Evolutionary conservation across 1,140 invertebrate genomes (phyloP).

Genomic region (Cheumatopsyche charites): DNA sequence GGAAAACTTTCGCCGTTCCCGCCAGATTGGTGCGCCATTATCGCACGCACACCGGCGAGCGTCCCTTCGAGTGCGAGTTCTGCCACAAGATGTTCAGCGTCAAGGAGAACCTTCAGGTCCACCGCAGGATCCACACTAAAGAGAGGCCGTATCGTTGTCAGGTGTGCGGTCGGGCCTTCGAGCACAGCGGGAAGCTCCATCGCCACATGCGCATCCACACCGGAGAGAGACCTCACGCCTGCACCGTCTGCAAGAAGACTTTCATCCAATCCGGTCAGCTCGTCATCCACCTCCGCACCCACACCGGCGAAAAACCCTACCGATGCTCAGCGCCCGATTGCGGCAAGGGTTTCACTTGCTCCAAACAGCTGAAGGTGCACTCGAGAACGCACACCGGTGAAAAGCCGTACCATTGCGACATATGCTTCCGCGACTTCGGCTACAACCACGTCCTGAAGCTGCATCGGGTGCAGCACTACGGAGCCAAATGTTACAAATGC

Average conservation of each 20-base stretch:
- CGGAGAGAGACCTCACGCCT: slow-evolving; percentile 90
- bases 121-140: slow-evolving; percentile 90
- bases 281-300: slow-evolving; percentile 83
- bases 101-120: slow-evolving; percentile 90
- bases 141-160: slow-evolving; percentile 86
- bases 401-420: slow-evolving; percentile 73
- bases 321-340: slow-evolving; percentile 81
- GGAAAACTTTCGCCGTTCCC: slow-evolving; percentile 89
- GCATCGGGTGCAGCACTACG: slow-evolving; percentile 89
- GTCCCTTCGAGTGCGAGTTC: slow-evolving; percentile 88
- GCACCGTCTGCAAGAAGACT: slow-evolving; percentile 89
- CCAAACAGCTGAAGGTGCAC: slow-evolving; percentile 88
- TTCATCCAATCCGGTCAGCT: slow-evolving; percentile 89
- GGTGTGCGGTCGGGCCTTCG: slow-evolving; percentile 88
- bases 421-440: slow-evolving; percentile 71
- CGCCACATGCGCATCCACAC: slow-evolving; percentile 93
- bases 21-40: slow-evolving; percentile 91
- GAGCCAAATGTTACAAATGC: slow-evolving; percentile 90
- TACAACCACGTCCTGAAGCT: slow-evolving; percentile 89
- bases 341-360: slow-evolving; percentile 87
- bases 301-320: slow-evolving; percentile 92
- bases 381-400: slow-evolving; percentile 85
- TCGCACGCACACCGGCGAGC: slow-evolving; percentile 86
- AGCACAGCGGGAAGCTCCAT: slow-evolving; percentile 90
- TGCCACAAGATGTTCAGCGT: slow-evolving; percentile 92